A percentile compares a stretch with the other conserved stretches of the same genome.
These are phyloP conservation scores for Oreochromis aureus DNA, from an alignment of 2,113 vertebrate genomes.

Conservation along the genomic window DNA sequence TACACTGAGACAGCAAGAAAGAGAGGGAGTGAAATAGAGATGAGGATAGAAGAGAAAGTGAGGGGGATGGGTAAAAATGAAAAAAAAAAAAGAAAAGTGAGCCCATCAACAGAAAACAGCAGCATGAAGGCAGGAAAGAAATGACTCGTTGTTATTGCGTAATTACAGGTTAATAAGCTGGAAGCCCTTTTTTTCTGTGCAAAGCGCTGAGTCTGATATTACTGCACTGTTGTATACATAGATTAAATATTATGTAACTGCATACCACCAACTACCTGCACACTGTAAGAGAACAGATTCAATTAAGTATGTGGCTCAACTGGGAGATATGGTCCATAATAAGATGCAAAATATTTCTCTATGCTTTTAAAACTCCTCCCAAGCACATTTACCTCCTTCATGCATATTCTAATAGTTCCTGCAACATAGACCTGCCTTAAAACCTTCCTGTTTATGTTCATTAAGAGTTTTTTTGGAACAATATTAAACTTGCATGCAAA, in stretches of 20 bases:
- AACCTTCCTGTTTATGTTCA: background rate
- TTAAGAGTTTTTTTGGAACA: background rate
- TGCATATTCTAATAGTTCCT: background rate
- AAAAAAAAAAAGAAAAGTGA: conserved; percentile 34
- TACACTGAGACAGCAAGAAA: conserved; percentile 71
- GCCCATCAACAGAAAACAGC: conserved; percentile 4
- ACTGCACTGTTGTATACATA: background rate
- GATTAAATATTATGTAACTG: background rate
- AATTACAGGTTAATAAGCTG: conserved; percentile 14
- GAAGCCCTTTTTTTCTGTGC: background rate
- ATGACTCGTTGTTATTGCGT: background rate
- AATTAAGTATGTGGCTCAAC: background rate
- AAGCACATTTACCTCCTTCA: background rate
- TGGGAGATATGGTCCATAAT: background rate
- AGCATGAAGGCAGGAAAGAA: background rate
- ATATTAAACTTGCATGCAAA: background rate
- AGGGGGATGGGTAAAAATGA: conserved; percentile 28
- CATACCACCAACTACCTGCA: background rate
- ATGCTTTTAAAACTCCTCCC: background rate
- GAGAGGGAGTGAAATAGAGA: conserved; percentile 52
- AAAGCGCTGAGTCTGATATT: background rate
- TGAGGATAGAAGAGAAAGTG: conserved; percentile 45
- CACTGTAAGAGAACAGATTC: background rate
- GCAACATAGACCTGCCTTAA: background rate
- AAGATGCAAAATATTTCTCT: background rate